phyloP scores from a whole-genome alignment of 2,113 vertebrate species.

The Ia io region DNA sequence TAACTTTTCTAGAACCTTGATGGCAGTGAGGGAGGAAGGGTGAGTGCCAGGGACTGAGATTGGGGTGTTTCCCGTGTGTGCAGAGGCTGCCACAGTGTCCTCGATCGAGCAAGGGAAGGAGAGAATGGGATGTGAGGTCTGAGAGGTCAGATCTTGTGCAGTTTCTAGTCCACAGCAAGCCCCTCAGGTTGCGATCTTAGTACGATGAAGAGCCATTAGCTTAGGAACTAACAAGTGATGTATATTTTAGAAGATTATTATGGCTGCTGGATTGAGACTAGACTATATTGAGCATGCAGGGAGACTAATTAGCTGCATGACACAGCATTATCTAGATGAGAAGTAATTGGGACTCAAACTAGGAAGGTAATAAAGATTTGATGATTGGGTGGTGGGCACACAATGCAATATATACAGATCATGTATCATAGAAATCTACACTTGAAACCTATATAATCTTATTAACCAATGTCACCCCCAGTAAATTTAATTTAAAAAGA shows the following conservation, averaged over 20 bases:
- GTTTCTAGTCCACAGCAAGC: background rate
- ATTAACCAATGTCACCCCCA: background rate
- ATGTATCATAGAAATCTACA: background rate
- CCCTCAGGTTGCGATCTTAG: background rate
- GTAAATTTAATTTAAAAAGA: background rate
- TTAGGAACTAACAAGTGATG: background rate
- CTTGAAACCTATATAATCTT: background rate
- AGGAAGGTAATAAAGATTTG: background rate
- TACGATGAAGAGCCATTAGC: background rate
- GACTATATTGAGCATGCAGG: background rate
- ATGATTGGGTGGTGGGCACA: background rate
- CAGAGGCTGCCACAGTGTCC: background rate
- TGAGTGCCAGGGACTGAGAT: background rate
- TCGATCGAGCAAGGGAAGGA: background rate
- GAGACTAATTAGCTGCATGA: background rate
- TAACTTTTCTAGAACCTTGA: background rate
- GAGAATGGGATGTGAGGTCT: rapidly evolving
- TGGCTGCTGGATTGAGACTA: background rate
- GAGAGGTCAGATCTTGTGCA: background rate
- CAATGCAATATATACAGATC: background rate
- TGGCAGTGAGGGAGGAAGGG: too few relatives aligned
- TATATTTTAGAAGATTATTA: background rate
- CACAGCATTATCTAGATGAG: rapidly evolving
- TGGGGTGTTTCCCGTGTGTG: background rate
- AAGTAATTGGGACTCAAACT: background rate